Evolutionary conservation across 2,797 vertebrate genomes (phyloP), one percentile per base, ranked within the genome.

Genomic region (Rhincodon typus): DNA sequence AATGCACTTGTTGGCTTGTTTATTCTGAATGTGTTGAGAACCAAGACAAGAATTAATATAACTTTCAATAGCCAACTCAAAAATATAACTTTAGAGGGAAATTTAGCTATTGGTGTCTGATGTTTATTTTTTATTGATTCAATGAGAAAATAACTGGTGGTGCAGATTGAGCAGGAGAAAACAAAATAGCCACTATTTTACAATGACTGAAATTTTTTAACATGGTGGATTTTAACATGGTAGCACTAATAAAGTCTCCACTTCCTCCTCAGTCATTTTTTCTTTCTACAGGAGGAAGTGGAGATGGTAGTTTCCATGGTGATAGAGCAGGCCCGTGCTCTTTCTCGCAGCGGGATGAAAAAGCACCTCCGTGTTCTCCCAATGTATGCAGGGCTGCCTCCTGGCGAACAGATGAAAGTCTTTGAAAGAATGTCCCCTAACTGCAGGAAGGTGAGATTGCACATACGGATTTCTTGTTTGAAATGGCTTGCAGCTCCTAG

Each of bases 361-460:
- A 99, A 98, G 42, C 98, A 99, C 96, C 98, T 99, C 91, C 98
- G 98, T 53, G 98, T 99, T 95, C 97, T 99, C 93, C 99, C 99
- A 96, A 99, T 99, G 99, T 99, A 99, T 0, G 98, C 99, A 0
- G 99, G 99, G 19, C 98, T 99, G 79, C 99, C 99, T 50, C 98
- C 99, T 95, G 97, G 98, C 13, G 99, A 99, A 62, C 99, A 99
- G 96, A 99, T 99, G 98, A 99, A 98, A 95, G 98, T 99, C 95
- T 99, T 99, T 97, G 99, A 99, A 96, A 98, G 99, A 95, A 97
- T 98, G 86, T 98, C 99, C 12, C 97, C 97, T 96, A 98, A 97
- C 94, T 99, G 99, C 96, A 98, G 99, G 96, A 99, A 99, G 98
- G 99, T 99, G 96, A 97, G 95, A 72, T 12, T 30, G 25, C 46